Conservation (phyloP, 2,113 vertebrate genomes). For the Campylorhamphus procurvoides region DNA sequence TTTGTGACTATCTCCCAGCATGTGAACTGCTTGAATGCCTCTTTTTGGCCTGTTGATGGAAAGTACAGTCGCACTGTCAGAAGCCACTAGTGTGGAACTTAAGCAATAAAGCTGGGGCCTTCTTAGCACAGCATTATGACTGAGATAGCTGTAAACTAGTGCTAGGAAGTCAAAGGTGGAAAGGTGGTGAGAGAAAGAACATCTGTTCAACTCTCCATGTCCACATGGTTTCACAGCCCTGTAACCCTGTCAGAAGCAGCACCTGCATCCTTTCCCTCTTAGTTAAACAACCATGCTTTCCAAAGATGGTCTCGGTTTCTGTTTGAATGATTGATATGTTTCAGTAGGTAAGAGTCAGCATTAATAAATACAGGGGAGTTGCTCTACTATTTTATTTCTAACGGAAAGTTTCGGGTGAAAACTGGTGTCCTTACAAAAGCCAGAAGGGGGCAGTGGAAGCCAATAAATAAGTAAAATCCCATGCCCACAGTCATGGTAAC, state of each 20-base stretch:
- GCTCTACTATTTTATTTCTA: neutral
- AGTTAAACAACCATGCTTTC: neutral
- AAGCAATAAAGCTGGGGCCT: neutral
- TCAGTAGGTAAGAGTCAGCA: neutral
- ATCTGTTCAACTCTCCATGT: fast-evolving
- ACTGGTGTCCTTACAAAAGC: neutral
- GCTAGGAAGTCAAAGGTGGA: neutral
- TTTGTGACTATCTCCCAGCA: neutral
- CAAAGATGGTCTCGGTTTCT: neutral
- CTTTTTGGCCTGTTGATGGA: neutral
- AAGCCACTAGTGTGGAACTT: neutral
- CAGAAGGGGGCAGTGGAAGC: slow-evolving; percentile 52
- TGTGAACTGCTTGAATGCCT: fast-evolving
- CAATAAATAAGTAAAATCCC: neutral
- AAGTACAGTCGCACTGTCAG: fast-evolving
- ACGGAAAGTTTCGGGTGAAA: neutral
- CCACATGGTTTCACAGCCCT: neutral
- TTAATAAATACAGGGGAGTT: fast-evolving
- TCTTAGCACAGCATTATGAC: neutral
- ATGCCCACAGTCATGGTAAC: fast-evolving
- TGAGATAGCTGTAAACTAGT: neutral
- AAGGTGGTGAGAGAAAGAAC: no score
- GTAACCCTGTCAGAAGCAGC: neutral
- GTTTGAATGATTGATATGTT: neutral
- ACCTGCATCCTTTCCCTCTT: neutral